A percentile compares a stretch with the other conserved stretches of the same genome.
Evolutionary conservation across 1,140 invertebrate species (phyloP).

Genomic region (Monomorium pharaonis): DNA sequence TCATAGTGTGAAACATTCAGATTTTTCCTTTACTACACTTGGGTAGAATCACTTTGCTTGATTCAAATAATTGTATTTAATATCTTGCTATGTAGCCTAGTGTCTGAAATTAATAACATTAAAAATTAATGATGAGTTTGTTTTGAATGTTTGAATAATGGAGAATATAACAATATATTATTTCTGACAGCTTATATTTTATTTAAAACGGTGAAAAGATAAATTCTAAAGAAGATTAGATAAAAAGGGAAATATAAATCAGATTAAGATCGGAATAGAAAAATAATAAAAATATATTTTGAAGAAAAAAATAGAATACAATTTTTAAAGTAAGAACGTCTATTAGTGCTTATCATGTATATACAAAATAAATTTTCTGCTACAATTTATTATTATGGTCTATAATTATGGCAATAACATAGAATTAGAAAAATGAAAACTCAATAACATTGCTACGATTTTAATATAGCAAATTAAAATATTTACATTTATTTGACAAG

Average conservation of each 20-base stretch:
- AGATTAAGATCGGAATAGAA: too few species aligned
- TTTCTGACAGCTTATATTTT: neutral
- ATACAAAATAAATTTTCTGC: too few species aligned
- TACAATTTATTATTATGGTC: too few species aligned
- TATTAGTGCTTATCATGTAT: too few species aligned
- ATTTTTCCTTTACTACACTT: neutral
- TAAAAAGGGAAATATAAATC: neutral
- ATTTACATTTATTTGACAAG: neutral
- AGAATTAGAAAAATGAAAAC: too few species aligned
- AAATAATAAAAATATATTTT: too few species aligned
- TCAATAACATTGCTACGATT: too few species aligned
- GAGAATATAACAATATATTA: neutral
- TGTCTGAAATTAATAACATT: neutral
- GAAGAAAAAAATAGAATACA: too few species aligned
- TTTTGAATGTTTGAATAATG: neutral
- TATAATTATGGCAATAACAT: too few species aligned
- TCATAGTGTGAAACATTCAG: neutral
- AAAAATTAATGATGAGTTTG: neutral
- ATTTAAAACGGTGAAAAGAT: neutral
- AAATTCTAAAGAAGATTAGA: neutral
- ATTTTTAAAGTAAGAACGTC: too few species aligned
- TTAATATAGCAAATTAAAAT: too few species aligned
- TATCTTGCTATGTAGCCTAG: neutral
- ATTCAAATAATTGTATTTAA: neutral
- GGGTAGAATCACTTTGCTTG: neutral